A percentile compares a stretch with the other conserved stretches of the same genome.
These are phyloP conservation scores for Triops longicaudatus DNA, from an alignment of 1,140 invertebrate species.

Conservation along the genomic window DNA sequence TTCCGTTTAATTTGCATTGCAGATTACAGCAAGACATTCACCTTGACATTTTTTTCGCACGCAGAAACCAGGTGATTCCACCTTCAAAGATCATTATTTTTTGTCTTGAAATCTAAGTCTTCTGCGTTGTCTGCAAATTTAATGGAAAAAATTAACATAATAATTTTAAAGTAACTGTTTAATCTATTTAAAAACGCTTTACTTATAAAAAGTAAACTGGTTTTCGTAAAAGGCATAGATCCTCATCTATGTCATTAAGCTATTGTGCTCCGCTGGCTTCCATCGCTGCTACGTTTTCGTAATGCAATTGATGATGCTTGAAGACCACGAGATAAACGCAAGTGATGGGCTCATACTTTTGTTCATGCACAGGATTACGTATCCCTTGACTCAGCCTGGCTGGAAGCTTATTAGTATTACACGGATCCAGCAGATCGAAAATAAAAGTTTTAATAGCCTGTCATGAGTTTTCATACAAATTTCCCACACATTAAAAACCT, in stretches of 20 bases:
- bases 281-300: not conserved
- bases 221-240: not conserved
- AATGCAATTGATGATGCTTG: not conserved
- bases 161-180: not conserved
- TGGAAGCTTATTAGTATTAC: not conserved
- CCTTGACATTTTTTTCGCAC: too few species aligned
- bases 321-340: not conserved
- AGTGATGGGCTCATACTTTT: not conserved
- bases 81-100: too few species aligned
- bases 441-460: not conserved
- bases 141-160: too few species aligned
- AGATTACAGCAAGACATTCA: too few species aligned
- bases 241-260: not conserved
- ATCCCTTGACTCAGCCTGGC: too few species aligned
- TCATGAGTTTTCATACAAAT: not conserved
- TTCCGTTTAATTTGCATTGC: too few species aligned
- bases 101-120: too few species aligned
- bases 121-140: too few species aligned
- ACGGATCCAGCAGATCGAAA: not conserved
- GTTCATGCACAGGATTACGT: too few species aligned
- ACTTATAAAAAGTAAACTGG: not conserved
- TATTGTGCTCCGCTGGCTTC: not conserved
- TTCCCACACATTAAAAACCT: not conserved
- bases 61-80: too few species aligned
- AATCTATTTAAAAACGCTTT: not conserved